Base-by-base conservation (phyloP, 1,140 invertebrate genomes). In the Conopomorpha cramerella region DNA sequence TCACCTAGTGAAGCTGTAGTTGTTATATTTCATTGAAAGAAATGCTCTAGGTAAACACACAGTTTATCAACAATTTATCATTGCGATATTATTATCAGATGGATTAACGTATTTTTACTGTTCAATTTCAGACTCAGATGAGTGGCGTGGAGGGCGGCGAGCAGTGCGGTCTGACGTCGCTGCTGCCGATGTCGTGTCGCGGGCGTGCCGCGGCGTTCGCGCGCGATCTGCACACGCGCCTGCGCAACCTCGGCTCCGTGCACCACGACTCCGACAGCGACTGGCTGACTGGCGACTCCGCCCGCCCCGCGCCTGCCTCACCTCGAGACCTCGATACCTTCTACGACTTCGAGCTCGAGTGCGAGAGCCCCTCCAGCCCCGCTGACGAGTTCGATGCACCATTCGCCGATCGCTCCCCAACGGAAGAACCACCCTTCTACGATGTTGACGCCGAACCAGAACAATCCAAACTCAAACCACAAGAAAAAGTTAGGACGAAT, bases 121-220 rank as follows among this genome's bases (percentile, higher is more conserved):
- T 38, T 43, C 13, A 45, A 60, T 52, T 77, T 37, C 70, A 79
- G 77, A 77, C 68, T 65, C 72, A 77, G 65, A 78, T 79, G 74
- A 76, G 55, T 57, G 65, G 72, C 46, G 73, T 77, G 55, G 61
- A 59, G 38, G 50, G 55, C 35, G 62, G 55, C 33, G 54, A 62
- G 39, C 74, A 76, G 68, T 79, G 77, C 57, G 74, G 77, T 31
- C 57, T 79, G 45, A 70, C 73, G 39, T 77, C 77, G 35, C 54
- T 79, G 37, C 49, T 79, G 58, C 77, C 77, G 41, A 86, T 86
- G 80, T 90, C 86, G 59, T 92, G 89, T 59, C 82, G 88, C 28
- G 86, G 86, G 17, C 80, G 87, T 35, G 89, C 89, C 11, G 89
- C 90, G 57, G 86, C 88, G 26, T 90, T 92, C 55, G 89, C 90